These are phyloP conservation scores for Pomacea maculata DNA, from an alignment of 1,140 invertebrate genomes.

Conservation along the genomic window DNA sequence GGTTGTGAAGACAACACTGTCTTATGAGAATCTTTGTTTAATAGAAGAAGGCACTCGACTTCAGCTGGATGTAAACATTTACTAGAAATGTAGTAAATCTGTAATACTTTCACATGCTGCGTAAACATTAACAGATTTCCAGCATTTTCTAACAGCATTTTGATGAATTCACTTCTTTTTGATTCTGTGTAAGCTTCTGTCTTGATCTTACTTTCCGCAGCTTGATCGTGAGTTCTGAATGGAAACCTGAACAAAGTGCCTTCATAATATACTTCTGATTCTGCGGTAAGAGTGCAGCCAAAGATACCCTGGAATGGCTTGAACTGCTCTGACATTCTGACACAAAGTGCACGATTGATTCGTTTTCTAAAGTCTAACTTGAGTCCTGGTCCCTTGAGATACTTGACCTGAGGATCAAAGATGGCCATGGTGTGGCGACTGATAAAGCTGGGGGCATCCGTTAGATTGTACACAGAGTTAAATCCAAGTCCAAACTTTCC, in stretches of 20 bases:
- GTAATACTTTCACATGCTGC: constrained; percentile 52
- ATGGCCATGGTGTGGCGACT: constrained; percentile 53
- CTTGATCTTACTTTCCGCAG: constrained; percentile 52
- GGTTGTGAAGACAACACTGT: background rate
- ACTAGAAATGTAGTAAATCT: constrained; percentile 46
- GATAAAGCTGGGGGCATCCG: constrained; percentile 54
- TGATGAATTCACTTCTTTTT: constrained; percentile 8
- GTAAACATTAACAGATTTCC: constrained; percentile 57
- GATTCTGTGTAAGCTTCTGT: constrained; percentile 37
- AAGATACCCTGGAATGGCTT: constrained; percentile 51
- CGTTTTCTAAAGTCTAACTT: constrained; percentile 18
- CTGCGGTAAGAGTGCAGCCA: constrained; percentile 31
- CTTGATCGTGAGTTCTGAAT: constrained; percentile 45
- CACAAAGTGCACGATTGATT: constrained; percentile 6
- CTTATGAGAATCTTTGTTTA: constrained; percentile 13
- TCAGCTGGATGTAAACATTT: constrained; percentile 3
- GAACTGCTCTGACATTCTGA: constrained; percentile 25
- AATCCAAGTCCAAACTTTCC: constrained; percentile 61
- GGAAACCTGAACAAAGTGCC: constrained; percentile 58
- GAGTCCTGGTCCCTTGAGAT: constrained; percentile 51
- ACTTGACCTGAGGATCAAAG: constrained; percentile 59
- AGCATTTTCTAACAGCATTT: constrained; percentile 42
- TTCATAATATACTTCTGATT: constrained; percentile 29
- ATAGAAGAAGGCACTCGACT: constrained; percentile 13
- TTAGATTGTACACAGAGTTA: constrained; percentile 59